Base-by-base conservation (phyloP, 2,113 vertebrate genomes). In the Paratilapia polleni region DNA sequence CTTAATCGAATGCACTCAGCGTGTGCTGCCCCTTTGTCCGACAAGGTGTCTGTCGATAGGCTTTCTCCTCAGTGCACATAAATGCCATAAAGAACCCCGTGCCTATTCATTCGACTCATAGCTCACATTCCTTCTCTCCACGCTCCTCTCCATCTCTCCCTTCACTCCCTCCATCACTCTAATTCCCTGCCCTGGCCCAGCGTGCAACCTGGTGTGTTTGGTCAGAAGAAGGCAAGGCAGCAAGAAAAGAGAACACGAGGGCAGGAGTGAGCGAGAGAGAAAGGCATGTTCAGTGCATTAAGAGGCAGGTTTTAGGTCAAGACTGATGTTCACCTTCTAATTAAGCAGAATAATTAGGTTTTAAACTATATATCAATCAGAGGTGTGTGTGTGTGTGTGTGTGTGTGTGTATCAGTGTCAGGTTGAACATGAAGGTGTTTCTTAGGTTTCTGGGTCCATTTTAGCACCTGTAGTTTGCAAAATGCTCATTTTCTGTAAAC, bases 1-100 rank as follows among this genome's bases (percentile, higher is more conserved):
- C 80, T 66, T 88, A 90, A 92, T 91, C 85, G 87, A 95, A 90
- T 86, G 80, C 88, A 86, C 87, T 93, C 85, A 85, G 82, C 36
- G 54, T 84, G 86, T 58, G 60, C 85, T 41, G 73, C 47, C 73
- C 82, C 85, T 91, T 89, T 91, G 86, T 88, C 90, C 73, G 22
- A 87, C 89, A 84, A 80, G 88, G 78, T 85, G 92, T 89, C 88
- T 14, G 63, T 87, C 78, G 36, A 91, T 78, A 66, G 82, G 62
- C 83, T 89, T 78, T 83, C 79, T 89, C 79, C 66, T 83, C 66
- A 0, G 10, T 54, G 54, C 81, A 62, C 80, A 83, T 73, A 81
- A 77, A 83, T 10, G 81, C 87, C 85, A 83, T 88, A 91, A 93
- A 92, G 84, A 86, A 85, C 38, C 57, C 26, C 0, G 82, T 70